Evolutionary conservation across 2,888 invertebrate species (phyloP).

Genomic region (Tanypteryx hageni): DNA sequence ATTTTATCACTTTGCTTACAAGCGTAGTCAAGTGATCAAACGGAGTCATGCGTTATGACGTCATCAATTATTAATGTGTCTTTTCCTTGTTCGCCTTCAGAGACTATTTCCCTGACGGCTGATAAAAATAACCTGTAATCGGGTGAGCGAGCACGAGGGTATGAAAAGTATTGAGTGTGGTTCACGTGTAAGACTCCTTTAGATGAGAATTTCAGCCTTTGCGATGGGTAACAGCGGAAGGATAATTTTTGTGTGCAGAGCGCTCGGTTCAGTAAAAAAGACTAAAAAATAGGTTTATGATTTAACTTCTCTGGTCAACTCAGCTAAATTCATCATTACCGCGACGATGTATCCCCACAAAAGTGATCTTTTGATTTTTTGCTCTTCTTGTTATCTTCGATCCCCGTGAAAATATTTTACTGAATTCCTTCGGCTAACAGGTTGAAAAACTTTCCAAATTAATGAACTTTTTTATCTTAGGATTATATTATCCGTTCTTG

Average conservation of each 20-base stretch:
- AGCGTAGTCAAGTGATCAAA: conserved; percentile 53
- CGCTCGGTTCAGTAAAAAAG: background rate
- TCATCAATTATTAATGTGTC: conserved; percentile 41
- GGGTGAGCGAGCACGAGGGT: conserved; percentile 58
- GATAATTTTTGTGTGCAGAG: background rate
- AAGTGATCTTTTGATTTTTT: background rate
- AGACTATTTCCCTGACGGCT: background rate
- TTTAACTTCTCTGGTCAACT: too few species aligned
- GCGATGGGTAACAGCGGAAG: background rate
- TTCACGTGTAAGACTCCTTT: conserved; percentile 12
- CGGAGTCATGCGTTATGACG: conserved; percentile 19
- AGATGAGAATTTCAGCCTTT: conserved; percentile 29
- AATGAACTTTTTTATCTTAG: background rate
- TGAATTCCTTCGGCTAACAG: background rate
- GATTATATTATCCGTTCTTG: background rate
- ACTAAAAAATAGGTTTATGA: background rate
- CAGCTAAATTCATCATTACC: background rate
- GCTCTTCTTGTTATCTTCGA: background rate
- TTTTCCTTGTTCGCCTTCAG: conserved; percentile 51
- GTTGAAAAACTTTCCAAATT: background rate
- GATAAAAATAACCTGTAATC: conserved; percentile 12
- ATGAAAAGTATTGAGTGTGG: background rate
- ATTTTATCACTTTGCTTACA: conserved; percentile 50
- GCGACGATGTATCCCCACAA: background rate
- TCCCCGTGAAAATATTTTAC: background rate